Conservation (phyloP, 2,797 vertebrate species). For the Eulemur rubriventer region DNA sequence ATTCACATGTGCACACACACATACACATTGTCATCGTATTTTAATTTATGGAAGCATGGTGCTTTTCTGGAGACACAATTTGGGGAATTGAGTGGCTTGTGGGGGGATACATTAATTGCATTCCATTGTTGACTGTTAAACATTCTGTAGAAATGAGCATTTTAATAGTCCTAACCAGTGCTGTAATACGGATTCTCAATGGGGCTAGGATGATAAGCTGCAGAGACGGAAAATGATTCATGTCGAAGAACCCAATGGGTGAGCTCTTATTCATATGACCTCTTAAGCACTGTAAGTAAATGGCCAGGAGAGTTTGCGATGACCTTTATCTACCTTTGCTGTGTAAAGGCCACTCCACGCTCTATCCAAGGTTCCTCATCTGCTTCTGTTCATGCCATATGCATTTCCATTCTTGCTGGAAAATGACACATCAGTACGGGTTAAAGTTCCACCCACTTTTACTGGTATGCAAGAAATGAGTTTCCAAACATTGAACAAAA, state of each 20-base stretch:
- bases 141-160: constrained; percentile 74
- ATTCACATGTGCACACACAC: not conserved
- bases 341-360: constrained; percentile 78
- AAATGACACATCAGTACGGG: constrained; percentile 55
- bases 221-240: constrained; percentile 50
- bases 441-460: constrained; percentile 59
- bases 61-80: constrained; percentile 68
- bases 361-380: constrained; percentile 54
- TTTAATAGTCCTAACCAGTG: constrained; percentile 75
- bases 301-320: constrained; percentile 83
- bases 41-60: constrained; percentile 78
- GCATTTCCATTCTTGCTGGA: constrained; percentile 59
- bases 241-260: constrained; percentile 49
- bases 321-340: constrained; percentile 83
- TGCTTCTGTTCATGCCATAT: constrained; percentile 62
- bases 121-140: constrained; percentile 59
- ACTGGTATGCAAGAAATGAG: constrained; percentile 59
- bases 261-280: constrained; percentile 81
- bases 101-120: constrained; percentile 32
- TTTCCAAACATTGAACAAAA: not conserved
- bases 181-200: constrained; percentile 76
- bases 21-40: not conserved
- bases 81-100: accelerated
- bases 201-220: constrained; percentile 50
- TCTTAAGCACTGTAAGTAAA: constrained; percentile 73